Evolutionary conservation across 2,888 invertebrate species (phyloP), one percentile per base, ranked within the genome.

Genomic region (Neoaliturus tenellus): DNA sequence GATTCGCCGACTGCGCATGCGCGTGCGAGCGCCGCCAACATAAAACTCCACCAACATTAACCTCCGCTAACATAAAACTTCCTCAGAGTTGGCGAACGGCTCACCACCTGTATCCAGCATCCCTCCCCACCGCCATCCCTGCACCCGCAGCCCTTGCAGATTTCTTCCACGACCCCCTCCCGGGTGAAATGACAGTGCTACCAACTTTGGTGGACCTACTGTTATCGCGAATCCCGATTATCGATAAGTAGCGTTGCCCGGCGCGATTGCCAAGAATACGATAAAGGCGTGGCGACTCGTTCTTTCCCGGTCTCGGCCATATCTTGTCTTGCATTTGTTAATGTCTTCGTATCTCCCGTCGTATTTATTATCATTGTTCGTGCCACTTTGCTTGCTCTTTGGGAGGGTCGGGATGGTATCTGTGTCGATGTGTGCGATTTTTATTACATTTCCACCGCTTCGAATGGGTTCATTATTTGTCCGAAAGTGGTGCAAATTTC

Each of bases 231-330:
- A 14, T 14, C 44, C 14, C 41, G 44, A 41, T 75, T 44, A 25
- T 44, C 73, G 73, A 28, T 71, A 5, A 6, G 71, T 41, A 4
- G 69, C 48, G 58, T 25, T 6, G 25, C n/a, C n/a, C n/a, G 51
- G 8, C 69, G 20, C 25, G 73, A 75, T 75, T 75, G 73, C 73
- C 73, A 75, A 44, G 73, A 75, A 75, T 39, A 75, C 73, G 73
- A 75, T 44, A 48, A 44, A 75, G 73, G 73, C 73, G 73, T 75
- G 73, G 41, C 73, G 44, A 75, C 73, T 75, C 39, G 73, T 75
- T 75, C 73, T 75, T 75, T 75, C 39, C 31, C 62, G 69, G 39
- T 39, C n/a, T 75, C 44, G 44, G 20, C 44, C 41, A 44, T 75
- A 75, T 75, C 73, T 41, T 75, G 73, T 44, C 28, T 44, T 44